phyloP scores from a whole-genome alignment of 2,113 vertebrate genomes.

The Psephotus haematonotus region DNA sequence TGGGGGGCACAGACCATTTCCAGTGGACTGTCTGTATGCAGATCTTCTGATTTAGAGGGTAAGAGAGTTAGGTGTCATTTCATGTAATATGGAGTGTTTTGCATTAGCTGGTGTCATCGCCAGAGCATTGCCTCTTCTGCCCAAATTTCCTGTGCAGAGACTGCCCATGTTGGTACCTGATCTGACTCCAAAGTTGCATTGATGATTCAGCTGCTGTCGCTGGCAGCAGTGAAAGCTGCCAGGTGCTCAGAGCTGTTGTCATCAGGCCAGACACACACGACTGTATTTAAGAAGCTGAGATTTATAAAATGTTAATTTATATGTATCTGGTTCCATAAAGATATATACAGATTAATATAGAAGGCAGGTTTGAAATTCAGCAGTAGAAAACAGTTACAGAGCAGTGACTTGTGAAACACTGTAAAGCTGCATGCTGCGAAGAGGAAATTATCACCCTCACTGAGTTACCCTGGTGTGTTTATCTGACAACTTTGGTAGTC shows the following conservation, averaged over 20 bases:
- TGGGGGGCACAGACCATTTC: background rate
- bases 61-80: background rate
- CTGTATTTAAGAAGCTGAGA: slow-evolving; percentile 34
- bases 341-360: background rate
- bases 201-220: background rate
- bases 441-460: background rate
- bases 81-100: background rate
- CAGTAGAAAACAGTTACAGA: background rate
- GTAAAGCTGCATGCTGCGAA: background rate
- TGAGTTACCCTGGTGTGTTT: background rate
- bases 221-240: background rate
- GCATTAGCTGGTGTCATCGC: background rate
- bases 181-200: background rate
- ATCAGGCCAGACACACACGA: background rate
- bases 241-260: background rate
- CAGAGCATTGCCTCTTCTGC: rapidly evolving
- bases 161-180: background rate
- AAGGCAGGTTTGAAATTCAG: background rate
- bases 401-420: background rate
- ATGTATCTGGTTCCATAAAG: background rate
- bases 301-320: background rate
- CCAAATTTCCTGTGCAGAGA: background rate
- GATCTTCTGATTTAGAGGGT: background rate
- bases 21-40: background rate
- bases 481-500: background rate